phyloP scores from a whole-genome alignment of 2,113 vertebrate genomes.

The Atractosteus spatula region DNA sequence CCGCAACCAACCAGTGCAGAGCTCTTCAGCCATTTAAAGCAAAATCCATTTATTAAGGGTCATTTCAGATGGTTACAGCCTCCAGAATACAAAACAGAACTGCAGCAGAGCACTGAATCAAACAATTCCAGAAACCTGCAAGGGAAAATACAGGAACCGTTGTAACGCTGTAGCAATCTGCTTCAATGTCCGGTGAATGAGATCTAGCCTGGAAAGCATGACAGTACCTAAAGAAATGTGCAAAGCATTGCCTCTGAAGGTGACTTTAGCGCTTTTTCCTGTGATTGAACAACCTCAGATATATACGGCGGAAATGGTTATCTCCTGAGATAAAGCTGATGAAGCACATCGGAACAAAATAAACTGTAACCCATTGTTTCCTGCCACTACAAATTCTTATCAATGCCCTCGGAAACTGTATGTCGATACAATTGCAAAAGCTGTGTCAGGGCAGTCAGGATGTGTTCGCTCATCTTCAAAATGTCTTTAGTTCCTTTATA shows the following conservation, averaged over 20 bases:
- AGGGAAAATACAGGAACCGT: constrained; percentile 15
- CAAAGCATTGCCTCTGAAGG: constrained; percentile 27
- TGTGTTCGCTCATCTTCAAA: too few relatives aligned
- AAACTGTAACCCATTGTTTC: background rate
- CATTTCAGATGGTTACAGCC: constrained; percentile 9
- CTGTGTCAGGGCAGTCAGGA: too few relatives aligned
- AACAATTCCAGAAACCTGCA: background rate
- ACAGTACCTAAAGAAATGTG: constrained; percentile 26
- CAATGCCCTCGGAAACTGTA: background rate
- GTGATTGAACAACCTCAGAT: constrained; percentile 8
- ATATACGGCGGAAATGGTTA: background rate
- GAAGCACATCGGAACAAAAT: background rate
- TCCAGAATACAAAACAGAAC: background rate
- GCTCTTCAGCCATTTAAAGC: constrained; percentile 51
- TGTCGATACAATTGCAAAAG: background rate
- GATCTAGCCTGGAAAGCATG: constrained; percentile 29
- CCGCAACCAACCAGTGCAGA: constrained; percentile 51
- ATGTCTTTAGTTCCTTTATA: too few relatives aligned
- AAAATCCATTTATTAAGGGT: constrained; percentile 23
- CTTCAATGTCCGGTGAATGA: too few relatives aligned
- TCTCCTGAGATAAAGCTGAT: constrained; percentile 8
- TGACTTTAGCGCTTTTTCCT: constrained; percentile 24
- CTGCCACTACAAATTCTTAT: background rate
- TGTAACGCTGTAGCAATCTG: background rate
- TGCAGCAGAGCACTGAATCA: background rate